phyloP scores from a whole-genome alignment of 2,113 vertebrate genomes.

The Megaptera novaeangliae region DNA sequence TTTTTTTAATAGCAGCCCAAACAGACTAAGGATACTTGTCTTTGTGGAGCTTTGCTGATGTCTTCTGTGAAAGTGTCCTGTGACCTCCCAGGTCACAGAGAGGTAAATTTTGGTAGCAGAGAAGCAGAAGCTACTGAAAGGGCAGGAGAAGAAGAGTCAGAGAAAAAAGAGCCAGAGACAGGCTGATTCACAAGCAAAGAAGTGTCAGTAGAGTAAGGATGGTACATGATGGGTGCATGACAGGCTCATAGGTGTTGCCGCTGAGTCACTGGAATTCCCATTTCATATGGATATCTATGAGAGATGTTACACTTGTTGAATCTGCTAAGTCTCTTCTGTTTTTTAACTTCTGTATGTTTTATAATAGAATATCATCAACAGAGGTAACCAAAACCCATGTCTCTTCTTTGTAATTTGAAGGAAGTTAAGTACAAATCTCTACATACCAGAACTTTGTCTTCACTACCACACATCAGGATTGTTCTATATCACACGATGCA shows the following conservation, averaged over 20 bases:
- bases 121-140: background rate
- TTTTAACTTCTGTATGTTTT: background rate
- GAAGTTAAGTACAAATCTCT: background rate
- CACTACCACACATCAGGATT: accelerated
- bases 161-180: background rate
- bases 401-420: background rate
- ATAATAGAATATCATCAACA: background rate
- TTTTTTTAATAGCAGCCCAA: background rate
- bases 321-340: background rate
- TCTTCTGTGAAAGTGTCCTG: background rate
- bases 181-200: background rate
- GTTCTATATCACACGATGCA: background rate
- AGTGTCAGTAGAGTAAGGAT: background rate
- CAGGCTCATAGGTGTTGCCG: too few relatives aligned
- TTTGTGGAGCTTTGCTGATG: background rate
- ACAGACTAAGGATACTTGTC: background rate
- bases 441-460: background rate
- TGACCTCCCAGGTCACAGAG: background rate
- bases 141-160: background rate
- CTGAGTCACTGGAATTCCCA: background rate
- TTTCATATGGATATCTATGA: background rate
- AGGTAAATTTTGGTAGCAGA: background rate
- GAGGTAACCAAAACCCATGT: background rate
- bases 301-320: background rate
- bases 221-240: background rate